A percentile compares a stretch with the other conserved stretches of the same genome.
Conservation (phyloP, 2,888 invertebrate genomes). For the Lasioglossum vierecki region DNA sequence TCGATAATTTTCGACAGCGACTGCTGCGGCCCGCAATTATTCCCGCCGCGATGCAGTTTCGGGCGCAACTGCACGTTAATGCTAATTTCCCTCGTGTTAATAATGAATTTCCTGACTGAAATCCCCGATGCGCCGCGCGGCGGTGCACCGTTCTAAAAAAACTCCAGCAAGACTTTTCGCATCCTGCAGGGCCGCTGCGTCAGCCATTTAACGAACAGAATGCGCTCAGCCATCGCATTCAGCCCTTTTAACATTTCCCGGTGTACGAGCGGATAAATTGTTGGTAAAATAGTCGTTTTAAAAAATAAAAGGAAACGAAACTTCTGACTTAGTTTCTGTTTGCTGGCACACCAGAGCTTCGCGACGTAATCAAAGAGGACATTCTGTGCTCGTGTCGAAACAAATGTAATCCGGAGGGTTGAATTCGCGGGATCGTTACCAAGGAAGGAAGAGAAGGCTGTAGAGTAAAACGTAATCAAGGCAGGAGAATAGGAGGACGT, state of each 20-base stretch:
- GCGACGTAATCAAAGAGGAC: not conserved
- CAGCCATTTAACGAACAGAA: not conserved
- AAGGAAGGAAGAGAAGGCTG: not conserved
- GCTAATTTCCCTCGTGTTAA: slow-evolving; percentile 1
- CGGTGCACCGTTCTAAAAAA: not conserved
- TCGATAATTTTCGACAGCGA: slow-evolving; percentile 17
- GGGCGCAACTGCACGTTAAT: not conserved
- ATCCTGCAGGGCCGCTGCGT: not conserved
- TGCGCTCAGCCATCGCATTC: too few relatives aligned
- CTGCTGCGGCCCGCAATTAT: not conserved
- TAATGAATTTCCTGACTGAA: slow-evolving; percentile 9
- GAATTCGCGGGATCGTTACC: not conserved
- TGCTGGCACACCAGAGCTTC: not conserved
- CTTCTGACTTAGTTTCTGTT: too few relatives aligned
- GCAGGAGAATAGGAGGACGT: slow-evolving; percentile 4
- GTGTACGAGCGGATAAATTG: not conserved
- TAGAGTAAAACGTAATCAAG: not conserved
- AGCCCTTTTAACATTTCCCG: not conserved
- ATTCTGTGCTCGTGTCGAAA: not conserved
- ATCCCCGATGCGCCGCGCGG: not conserved
- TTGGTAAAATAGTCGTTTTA: not conserved
- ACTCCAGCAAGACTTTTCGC: not conserved
- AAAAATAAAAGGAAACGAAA: not conserved
- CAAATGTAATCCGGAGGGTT: not conserved
- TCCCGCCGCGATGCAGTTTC: not conserved